Base-by-base conservation (phyloP, 2,113 vertebrate genomes). In the Rousettus leschenaultii region DNA sequence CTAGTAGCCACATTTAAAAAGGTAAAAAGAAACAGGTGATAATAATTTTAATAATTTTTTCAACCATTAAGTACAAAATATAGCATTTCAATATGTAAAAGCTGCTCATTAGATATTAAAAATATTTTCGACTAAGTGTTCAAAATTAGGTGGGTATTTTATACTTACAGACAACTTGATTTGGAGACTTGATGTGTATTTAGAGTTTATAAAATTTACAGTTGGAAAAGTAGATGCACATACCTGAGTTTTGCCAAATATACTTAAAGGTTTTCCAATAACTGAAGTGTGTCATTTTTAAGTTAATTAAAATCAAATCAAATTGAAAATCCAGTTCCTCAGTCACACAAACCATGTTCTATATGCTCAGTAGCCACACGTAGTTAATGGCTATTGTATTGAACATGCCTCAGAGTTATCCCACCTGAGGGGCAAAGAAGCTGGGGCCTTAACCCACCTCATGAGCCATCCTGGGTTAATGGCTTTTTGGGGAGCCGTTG, bases 41-140 rank as follows among this genome's bases (percentile, higher is more conserved):
- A 55, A 61, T 87, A 38, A 94, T 71, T 90, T 94, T 73, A 80
- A 89, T 75, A 18, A 84, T 90, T 84, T 73, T 66, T 63, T 95
- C 71, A 75, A 33, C 10, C 14, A 40, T 30, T 45, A 86, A 89
- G 70, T 45, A 11, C 9, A 74, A 53, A 73, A n/a, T 61, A 57
- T 57, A 33, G 82, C 12, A 74, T 83, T 84, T 92, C 38, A 92
- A 87, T 40, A 74, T 61, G 24, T n/a, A 45, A 85, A 90, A 78
- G 40, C 22, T 79, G 61, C 21, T 94, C 57, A 65, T 24, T 15
- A 84, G 51, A 59, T 89, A n/a, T 12, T 82, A 19, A 77, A 51
- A 57, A 57, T 40, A 6, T 13, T 33, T 40, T 95, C 73, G 1
- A 66, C 5, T 3, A 33, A 89, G 21, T 45, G 53, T 85, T 96